These are phyloP conservation scores for Netelia inedita DNA, from an alignment of 2,888 invertebrate species.

Conservation along the genomic window DNA sequence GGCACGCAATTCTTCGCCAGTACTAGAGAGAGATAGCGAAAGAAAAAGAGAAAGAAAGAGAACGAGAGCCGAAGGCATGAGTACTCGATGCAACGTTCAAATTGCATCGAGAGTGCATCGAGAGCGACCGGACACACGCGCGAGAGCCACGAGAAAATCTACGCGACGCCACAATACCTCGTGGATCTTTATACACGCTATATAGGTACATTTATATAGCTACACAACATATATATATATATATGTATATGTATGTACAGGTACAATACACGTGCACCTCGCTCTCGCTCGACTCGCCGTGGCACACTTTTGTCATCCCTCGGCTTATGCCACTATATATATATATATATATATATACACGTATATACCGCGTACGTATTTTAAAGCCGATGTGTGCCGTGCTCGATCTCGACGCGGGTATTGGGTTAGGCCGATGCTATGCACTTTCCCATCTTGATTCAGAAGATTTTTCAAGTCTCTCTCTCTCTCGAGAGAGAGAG, in stretches of 20 bases:
- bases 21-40: conserved; percentile 20
- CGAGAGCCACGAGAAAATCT: conserved; percentile 73
- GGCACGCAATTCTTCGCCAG: conserved; percentile 77
- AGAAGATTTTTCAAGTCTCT: conserved; percentile 20
- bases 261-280: conserved; percentile 46
- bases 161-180: conserved; percentile 54
- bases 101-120: conserved; percentile 61
- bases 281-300: conserved; percentile 61
- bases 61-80: conserved; percentile 62
- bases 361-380: not conserved
- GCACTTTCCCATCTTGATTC: conserved; percentile 67
- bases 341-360: conserved; percentile 7
- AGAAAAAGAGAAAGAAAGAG: not conserved
- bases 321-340: conserved; percentile 12
- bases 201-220: not conserved
- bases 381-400: conserved; percentile 44
- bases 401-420: conserved; percentile 57
- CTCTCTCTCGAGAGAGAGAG: not conserved
- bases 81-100: conserved; percentile 50
- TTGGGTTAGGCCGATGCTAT: conserved; percentile 59
- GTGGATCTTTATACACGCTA: not conserved
- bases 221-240: not conserved
- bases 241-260: conserved; percentile 4
- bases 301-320: conserved; percentile 70
- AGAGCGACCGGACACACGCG: conserved; percentile 57